Base-by-base conservation (phyloP, 2,113 vertebrate species). In the Dipodomys stephensi region DNA sequence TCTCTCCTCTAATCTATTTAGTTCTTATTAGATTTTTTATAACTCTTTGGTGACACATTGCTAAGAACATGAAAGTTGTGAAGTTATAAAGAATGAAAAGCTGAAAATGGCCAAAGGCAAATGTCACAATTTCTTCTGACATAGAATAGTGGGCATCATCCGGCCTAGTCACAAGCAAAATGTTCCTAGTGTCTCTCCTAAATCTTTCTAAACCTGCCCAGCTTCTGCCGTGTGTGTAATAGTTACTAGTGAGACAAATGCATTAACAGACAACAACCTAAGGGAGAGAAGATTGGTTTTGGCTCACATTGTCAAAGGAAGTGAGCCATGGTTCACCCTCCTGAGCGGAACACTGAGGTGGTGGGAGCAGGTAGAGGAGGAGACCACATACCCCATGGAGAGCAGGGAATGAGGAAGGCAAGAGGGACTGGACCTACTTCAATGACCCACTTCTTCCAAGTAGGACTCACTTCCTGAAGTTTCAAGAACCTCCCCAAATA, bases 51-150 rank as follows among this genome's bases (percentile, higher is more conserved):
- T 39, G 81, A 25, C 13, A 30, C 81, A 87, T 82, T 89, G 72
- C 53, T 87, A 73, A 89, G 23, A 74, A 13, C 23, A 32, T 64
- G 27, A 46, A 32, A 6, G 6, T 64, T 65, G n/a, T 46, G 16
- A 88, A 25, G 9, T 18, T 78, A 28, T 60, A 16, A 89, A 92
- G 73, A 77, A 80, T 28, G 73, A 30, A 8, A 90, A 72, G 44
- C 28, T 78, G 20, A 64, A 92, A 93, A 57, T 81, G 35, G 35
- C 57, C 85, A 84, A 87, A 73, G 27, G 81, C 68, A 49, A 57
- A 71, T 49, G 30, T 35, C 53, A 87, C n/a, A 28, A 18, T 64
- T 87, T 93, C 46, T 92, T 23, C 35, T 30, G 44, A 80, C 25
- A 20, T 7, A 67, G 32, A 68, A 82, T 71, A 53, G 10, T 35